Evolutionary conservation across 2,888 invertebrate genomes (phyloP).

Genomic region (Lucinisca nassula): DNA sequence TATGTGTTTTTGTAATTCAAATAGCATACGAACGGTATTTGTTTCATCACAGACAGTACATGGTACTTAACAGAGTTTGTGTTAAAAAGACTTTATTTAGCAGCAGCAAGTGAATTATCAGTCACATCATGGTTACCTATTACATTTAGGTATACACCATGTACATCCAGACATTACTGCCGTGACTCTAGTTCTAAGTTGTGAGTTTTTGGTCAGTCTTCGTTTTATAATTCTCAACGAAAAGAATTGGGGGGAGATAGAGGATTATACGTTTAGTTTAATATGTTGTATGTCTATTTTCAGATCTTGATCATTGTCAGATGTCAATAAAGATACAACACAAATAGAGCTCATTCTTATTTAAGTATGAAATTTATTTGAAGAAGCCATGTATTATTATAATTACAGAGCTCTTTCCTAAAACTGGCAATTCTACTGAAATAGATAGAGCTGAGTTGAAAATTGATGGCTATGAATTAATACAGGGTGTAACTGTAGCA

Average conservation of each 20-base stretch:
- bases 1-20: neutral
- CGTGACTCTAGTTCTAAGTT: neutral
- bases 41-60: neutral
- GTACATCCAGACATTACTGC: neutral
- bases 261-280: neutral
- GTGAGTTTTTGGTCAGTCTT: neutral
- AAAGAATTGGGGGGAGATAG: neutral
- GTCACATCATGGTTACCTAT: too few relatives aligned
- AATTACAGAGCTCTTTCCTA: too few relatives aligned
- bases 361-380: too few relatives aligned
- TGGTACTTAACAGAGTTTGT: too few relatives aligned
- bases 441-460: too few relatives aligned
- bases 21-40: neutral
- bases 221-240: neutral
- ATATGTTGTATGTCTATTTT: neutral
- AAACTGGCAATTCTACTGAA: too few relatives aligned
- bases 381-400: too few relatives aligned
- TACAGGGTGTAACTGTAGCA: too few relatives aligned
- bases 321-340: neutral
- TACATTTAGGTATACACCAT: neutral
- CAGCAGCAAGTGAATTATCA: too few relatives aligned
- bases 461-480: too few relatives aligned
- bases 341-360: too few relatives aligned
- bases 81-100: too few relatives aligned
- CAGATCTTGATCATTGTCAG: neutral